A percentile compares a stretch with the other conserved stretches of the same genome.
Conservation (phyloP, 2,888 invertebrate species). For the Alitta virens region DNA sequence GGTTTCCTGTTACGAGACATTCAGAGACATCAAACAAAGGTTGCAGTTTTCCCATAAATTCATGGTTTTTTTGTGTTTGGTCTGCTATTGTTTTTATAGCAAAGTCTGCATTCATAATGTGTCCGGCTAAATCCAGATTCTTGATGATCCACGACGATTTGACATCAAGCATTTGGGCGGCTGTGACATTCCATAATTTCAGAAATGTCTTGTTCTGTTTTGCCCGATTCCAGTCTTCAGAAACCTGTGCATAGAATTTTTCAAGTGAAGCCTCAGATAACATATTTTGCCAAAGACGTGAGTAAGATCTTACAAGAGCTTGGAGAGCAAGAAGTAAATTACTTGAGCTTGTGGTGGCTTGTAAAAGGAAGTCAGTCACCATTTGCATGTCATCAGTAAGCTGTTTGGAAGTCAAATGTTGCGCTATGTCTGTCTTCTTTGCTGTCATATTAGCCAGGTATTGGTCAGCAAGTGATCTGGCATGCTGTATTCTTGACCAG, state of each 20-base stretch:
- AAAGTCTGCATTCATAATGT: conserved; percentile 10
- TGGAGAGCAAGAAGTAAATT: not conserved
- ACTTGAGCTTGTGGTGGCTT: not conserved
- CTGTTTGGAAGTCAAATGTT: not conserved
- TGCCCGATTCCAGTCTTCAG: not conserved
- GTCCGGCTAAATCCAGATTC: not conserved
- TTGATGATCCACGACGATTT: not conserved
- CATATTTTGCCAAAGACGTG: not conserved
- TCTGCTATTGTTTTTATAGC: not conserved
- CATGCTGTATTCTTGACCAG: not conserved
- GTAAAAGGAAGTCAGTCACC: not conserved
- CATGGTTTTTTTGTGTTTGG: not conserved
- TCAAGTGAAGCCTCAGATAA: not conserved
- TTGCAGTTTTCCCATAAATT: not conserved
- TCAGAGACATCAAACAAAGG: not conserved
- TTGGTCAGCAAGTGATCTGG: not conserved
- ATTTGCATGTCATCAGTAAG: not conserved
- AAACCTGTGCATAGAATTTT: conserved; percentile 1
- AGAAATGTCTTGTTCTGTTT: not conserved
- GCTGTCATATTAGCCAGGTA: not conserved
- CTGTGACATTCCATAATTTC: not conserved
- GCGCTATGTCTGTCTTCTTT: not conserved
- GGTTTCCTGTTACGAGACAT: not conserved
- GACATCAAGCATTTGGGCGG: not conserved
- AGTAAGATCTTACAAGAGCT: not conserved